These are phyloP conservation scores for Pardosa pseudoannulata DNA, from an alignment of 2,888 invertebrate species.

Conservation along the genomic window DNA sequence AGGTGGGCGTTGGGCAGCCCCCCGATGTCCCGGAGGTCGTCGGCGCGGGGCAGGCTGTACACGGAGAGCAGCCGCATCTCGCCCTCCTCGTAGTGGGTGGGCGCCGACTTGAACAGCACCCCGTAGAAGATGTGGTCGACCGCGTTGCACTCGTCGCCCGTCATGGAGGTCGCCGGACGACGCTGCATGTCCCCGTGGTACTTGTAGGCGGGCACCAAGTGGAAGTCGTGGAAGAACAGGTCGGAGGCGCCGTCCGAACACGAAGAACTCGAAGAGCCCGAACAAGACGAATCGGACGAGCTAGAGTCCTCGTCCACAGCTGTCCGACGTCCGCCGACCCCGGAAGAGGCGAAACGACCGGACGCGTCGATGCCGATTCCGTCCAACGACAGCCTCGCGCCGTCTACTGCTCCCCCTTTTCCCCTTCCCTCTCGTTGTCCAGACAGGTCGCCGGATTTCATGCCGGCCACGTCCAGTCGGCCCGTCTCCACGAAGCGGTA, in stretches of 20 bases:
- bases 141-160: slow-evolving; percentile 78
- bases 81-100: slow-evolving; percentile 77
- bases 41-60: slow-evolving; percentile 83
- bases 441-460: slow-evolving; percentile 76
- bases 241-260: not conserved
- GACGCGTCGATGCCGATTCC: slow-evolving; percentile 79
- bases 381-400: slow-evolving; percentile 76
- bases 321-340: too few relatives aligned
- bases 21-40: slow-evolving; percentile 81
- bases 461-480: slow-evolving; percentile 79
- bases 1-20: slow-evolving; percentile 85
- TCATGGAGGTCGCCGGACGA: slow-evolving; percentile 38
- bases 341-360: slow-evolving; percentile 77
- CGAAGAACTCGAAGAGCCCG: not conserved
- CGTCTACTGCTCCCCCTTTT: slow-evolving; percentile 69
- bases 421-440: slow-evolving; percentile 76
- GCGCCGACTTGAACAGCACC: slow-evolving; percentile 66
- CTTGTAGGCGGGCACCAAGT: slow-evolving; percentile 84
- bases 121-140: slow-evolving; percentile 94
- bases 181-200: slow-evolving; percentile 79
- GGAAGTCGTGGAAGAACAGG: slow-evolving; percentile 83
- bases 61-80: slow-evolving; percentile 82
- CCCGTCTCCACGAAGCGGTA: slow-evolving; percentile 84
- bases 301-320: too few relatives aligned
- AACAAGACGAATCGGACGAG: not conserved